Conservation (phyloP, 2,797 vertebrate species). For the Mormyrus proboscirostris region DNA sequence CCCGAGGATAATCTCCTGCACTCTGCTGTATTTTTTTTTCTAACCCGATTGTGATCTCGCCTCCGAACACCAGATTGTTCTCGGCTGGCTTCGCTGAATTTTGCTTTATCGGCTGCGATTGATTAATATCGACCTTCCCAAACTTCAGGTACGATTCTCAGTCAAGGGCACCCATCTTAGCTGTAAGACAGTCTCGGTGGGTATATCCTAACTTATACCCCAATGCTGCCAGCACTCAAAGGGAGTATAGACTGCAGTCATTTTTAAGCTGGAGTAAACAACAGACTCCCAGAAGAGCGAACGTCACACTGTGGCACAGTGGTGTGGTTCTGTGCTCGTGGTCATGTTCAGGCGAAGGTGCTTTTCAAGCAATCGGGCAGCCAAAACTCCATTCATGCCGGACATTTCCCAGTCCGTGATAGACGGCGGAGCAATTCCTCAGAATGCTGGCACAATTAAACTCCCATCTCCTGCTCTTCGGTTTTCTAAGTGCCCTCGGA, state of each 20-base stretch:
- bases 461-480: constrained; percentile 22
- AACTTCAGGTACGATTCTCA: background rate
- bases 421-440: background rate
- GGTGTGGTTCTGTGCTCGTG: background rate
- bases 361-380: background rate
- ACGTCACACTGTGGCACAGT: background rate
- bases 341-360: background rate
- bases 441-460: background rate
- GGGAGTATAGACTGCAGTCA: background rate
- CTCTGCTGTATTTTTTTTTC: background rate
- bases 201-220: background rate
- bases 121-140: background rate
- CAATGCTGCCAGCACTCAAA: background rate
- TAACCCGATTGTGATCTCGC: background rate
- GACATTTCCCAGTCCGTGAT: background rate
- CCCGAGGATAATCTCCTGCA: background rate
- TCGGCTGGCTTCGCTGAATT: background rate
- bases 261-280: background rate
- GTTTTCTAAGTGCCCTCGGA: constrained; percentile 46
- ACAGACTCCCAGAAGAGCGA: background rate
- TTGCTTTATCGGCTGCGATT: background rate
- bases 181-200: background rate
- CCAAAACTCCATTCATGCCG: background rate
- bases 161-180: background rate
- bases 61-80: background rate